Conservation (phyloP, 2,113 vertebrate species). For the Sterrhoptilus dennistouni region DNA sequence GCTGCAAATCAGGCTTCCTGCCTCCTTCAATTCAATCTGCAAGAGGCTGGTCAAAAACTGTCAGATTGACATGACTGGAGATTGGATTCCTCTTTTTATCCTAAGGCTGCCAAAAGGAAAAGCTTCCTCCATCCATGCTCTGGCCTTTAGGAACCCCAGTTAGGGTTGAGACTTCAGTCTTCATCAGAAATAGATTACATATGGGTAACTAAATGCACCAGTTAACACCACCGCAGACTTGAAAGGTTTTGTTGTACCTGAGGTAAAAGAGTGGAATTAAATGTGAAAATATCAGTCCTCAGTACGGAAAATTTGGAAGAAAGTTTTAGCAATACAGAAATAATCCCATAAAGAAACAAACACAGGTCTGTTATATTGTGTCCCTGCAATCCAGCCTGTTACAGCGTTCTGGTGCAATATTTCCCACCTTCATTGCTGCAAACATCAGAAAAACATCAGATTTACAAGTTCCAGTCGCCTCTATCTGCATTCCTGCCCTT, state of each 20-base stretch:
- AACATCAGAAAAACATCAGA: neutral
- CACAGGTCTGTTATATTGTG: neutral
- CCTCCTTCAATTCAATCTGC: neutral
- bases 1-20: neutral
- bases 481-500: neutral
- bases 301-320: neutral
- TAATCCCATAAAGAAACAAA: neutral
- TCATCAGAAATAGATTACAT: neutral
- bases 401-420: neutral
- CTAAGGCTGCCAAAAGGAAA: neutral
- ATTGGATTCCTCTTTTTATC: conserved; percentile 2
- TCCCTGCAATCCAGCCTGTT: neutral
- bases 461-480: neutral
- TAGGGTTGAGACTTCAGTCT: neutral
- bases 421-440: neutral
- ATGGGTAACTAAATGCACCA: conserved; percentile 3
- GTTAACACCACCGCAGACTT: neutral
- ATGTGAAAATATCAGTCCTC: neutral
- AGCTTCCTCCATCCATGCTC: neutral
- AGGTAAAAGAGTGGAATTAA: neutral
- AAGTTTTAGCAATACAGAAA: neutral
- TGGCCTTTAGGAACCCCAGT: neutral
- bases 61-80: conserved; percentile 15
- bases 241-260: neutral
- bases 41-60: neutral